These are phyloP conservation scores for Aphaenogaster rudis DNA, from an alignment of 1,140 invertebrate genomes.

Conservation along the genomic window DNA sequence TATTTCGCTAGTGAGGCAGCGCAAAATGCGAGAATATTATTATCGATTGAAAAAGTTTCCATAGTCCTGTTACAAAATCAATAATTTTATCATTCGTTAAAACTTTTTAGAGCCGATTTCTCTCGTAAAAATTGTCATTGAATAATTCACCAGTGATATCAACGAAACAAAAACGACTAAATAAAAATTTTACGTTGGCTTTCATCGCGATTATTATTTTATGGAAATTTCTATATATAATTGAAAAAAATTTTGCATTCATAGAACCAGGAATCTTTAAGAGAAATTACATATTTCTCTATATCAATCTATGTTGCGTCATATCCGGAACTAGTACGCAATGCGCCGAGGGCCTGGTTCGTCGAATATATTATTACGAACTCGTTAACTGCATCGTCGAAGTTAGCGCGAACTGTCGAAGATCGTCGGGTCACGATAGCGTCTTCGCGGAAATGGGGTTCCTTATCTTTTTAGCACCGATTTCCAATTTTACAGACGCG, in stretches of 20 bases:
- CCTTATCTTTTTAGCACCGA: conserved; percentile 66
- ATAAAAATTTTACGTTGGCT: neutral
- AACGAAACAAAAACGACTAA: neutral
- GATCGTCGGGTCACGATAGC: conserved; percentile 38
- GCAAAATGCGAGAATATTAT: neutral
- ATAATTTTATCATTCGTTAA: conserved; percentile 5
- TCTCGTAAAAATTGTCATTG: neutral
- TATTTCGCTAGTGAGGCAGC: neutral
- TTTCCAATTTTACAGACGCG: conserved; percentile 38
- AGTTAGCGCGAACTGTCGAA: conserved; percentile 49
- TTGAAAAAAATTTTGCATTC: neutral
- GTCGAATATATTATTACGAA: conserved; percentile 62
- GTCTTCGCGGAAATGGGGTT: conserved; percentile 47
- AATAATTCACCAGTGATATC: neutral
- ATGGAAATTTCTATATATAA: neutral
- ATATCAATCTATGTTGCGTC: neutral
- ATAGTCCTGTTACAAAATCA: neutral
- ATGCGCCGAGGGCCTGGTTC: conserved; percentile 25
- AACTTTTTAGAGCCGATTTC: neutral
- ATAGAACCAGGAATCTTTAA: neutral
- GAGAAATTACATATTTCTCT: conserved; percentile 14
- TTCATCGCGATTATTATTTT: neutral
- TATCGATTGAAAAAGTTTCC: conserved; percentile 20
- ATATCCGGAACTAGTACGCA: neutral
- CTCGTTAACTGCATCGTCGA: conserved; percentile 58